Conservation (phyloP, 2,797 vertebrate species). For the Acropternis orthonyx region DNA sequence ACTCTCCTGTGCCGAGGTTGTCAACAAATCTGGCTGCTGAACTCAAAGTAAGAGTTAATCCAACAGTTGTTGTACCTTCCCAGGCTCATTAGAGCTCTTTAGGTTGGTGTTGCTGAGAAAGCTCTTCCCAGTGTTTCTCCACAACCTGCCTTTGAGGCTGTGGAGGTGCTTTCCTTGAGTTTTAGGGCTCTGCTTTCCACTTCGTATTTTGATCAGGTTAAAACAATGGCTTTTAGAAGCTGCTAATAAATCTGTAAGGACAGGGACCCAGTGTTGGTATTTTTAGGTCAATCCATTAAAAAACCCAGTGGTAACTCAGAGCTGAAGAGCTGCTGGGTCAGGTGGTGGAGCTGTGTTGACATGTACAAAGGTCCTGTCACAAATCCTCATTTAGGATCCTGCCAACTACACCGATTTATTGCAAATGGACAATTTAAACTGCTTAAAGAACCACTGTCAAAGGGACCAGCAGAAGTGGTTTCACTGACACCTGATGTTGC, state of each 20-base stretch:
- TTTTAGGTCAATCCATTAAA: background rate
- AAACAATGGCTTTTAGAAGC: background rate
- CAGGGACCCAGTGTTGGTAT: background rate
- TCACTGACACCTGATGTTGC: accelerated
- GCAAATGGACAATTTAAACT: background rate
- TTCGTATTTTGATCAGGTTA: background rate
- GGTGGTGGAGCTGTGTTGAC: background rate
- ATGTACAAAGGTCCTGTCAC: background rate
- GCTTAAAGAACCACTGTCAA: background rate
- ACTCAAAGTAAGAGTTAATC: background rate
- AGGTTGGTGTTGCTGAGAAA: background rate
- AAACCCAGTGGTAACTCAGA: accelerated
- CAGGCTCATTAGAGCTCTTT: background rate
- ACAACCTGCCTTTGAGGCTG: background rate
- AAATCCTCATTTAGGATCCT: background rate
- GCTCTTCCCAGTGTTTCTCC: background rate
- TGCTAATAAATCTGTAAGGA: background rate
- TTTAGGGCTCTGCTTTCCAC: background rate
- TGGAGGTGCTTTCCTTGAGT: background rate
- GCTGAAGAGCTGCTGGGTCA: background rate
- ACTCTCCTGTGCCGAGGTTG: background rate
- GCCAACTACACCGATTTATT: accelerated
- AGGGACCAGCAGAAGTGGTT: background rate
- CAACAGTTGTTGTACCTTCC: background rate
- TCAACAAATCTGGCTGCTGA: background rate